phyloP scores from a whole-genome alignment of 2,797 vertebrate species.

The Aeoliscus strigatus region DNA sequence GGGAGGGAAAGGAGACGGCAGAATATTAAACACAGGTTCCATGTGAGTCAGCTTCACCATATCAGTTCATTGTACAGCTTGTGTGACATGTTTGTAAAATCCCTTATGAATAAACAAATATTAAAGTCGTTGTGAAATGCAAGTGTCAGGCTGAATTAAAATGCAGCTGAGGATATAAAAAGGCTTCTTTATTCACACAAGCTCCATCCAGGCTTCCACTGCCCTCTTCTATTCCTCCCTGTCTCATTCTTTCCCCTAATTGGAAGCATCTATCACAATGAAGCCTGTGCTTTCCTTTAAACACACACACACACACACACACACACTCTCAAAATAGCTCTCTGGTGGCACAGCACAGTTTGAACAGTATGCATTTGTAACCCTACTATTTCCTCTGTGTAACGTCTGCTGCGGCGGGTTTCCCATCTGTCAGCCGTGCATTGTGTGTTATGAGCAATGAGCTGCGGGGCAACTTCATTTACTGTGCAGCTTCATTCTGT shows the following conservation, averaged over 20 bases:
- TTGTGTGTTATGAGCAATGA: conserved; percentile 25
- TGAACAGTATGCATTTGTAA: conserved; percentile 25
- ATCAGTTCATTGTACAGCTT: no score
- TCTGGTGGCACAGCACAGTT: conserved; percentile 14
- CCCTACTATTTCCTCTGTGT: conserved; percentile 28
- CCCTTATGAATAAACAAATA: no score
- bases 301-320: conserved; percentile 8
- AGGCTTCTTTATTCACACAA: no score
- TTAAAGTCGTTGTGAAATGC: no score
- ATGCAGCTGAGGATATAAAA: no score
- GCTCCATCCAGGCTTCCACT: no score
- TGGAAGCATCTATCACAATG: conserved; percentile 53
- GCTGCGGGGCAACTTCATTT: conserved; percentile 18
- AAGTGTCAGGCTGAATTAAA: no score
- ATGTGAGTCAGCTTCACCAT: no score
- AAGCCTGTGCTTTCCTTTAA: neutral
- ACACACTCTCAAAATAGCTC: conserved; percentile 18
- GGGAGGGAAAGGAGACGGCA: conserved; percentile 4
- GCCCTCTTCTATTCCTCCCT: conserved; percentile 10
- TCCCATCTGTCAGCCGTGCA: conserved; percentile 13
- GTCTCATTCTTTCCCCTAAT: conserved; percentile 36
- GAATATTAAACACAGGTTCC: conserved; percentile 30
- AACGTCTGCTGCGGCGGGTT: conserved; percentile 15
- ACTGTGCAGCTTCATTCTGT: neutral
- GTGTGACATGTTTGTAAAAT: no score